A percentile compares a stretch with the other conserved stretches of the same genome.
phyloP scores from a whole-genome alignment of 2,797 vertebrate genomes.

The Cuculus canorus region DNA sequence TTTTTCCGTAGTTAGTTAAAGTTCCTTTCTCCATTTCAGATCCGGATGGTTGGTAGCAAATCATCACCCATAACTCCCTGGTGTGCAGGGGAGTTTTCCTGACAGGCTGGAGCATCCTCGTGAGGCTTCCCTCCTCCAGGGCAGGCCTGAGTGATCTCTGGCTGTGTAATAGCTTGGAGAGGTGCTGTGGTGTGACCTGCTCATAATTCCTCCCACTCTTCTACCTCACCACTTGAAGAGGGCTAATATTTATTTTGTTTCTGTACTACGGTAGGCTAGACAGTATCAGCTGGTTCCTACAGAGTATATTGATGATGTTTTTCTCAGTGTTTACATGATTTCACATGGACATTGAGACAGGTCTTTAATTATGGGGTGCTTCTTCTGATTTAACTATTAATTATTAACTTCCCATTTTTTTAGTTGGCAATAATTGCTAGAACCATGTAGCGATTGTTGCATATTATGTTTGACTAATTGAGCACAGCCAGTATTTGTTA shows the following conservation, averaged over 20 bases:
- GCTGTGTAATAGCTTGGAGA: neutral
- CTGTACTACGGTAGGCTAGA: neutral
- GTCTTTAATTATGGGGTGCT: neutral
- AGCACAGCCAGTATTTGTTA: slow-evolving; percentile 1
- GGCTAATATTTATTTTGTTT: neutral
- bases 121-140: neutral
- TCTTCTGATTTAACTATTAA: slow-evolving; percentile 9
- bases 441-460: neutral
- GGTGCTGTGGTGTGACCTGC: neutral
- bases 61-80: neutral
- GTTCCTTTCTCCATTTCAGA: neutral
- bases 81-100: neutral
- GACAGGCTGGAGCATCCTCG: fast-evolving
- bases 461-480: slow-evolving; percentile 22
- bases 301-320: neutral
- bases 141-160: neutral
- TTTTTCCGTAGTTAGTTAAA: neutral
- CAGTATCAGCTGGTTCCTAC: neutral
- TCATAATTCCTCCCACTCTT: neutral
- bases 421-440: neutral
- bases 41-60: fast-evolving
- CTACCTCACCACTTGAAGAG: neutral
- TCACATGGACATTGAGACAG: neutral
- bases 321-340: neutral
- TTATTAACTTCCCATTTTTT: slow-evolving; percentile 7